Evolutionary conservation across 1,140 invertebrate genomes (phyloP).

Genomic region (Archegozetes longisetosus): DNA sequence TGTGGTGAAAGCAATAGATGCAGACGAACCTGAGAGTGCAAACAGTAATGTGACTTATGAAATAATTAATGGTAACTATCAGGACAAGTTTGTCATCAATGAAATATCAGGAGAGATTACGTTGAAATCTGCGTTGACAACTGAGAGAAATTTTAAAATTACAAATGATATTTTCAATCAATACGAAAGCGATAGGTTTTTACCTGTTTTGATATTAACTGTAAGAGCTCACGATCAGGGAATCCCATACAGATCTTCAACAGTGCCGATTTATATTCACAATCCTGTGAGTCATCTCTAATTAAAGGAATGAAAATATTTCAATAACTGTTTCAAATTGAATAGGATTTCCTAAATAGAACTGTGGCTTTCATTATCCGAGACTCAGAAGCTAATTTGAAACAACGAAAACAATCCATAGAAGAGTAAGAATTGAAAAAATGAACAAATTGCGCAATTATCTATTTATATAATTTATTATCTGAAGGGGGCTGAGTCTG

Average conservation of each 20-base stretch:
- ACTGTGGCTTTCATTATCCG: slow-evolving; percentile 17
- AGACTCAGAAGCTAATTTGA: slow-evolving; percentile 7
- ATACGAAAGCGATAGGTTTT: not conserved
- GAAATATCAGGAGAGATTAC: slow-evolving; percentile 23
- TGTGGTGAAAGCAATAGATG: slow-evolving; percentile 46
- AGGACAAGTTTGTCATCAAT: slow-evolving; percentile 47
- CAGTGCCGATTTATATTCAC: slow-evolving; percentile 21
- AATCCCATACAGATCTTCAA: slow-evolving; percentile 19
- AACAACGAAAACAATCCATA: slow-evolving; percentile 14
- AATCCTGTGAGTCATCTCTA: too few species aligned
- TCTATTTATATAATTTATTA: not conserved
- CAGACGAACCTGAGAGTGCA: slow-evolving; percentile 53
- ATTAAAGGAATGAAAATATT: too few species aligned
- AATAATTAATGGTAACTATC: slow-evolving; percentile 57
- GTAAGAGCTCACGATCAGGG: slow-evolving; percentile 24
- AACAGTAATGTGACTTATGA: slow-evolving; percentile 73
- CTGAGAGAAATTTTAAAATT: not conserved
- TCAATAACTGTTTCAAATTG: not conserved
- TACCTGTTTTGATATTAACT: slow-evolving; percentile 18
- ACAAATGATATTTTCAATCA: not conserved
- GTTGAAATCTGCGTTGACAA: slow-evolving; percentile 16
- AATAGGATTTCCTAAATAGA: slow-evolving; percentile 19
- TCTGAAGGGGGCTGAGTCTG: slow-evolving; percentile 13
- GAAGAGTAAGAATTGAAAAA: slow-evolving; percentile 15
- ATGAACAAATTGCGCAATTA: too few species aligned